A percentile compares a stretch with the other conserved stretches of the same genome.
phyloP scores from a whole-genome alignment of 2,888 invertebrate species.

The Caenorhabditis sp. region DNA sequence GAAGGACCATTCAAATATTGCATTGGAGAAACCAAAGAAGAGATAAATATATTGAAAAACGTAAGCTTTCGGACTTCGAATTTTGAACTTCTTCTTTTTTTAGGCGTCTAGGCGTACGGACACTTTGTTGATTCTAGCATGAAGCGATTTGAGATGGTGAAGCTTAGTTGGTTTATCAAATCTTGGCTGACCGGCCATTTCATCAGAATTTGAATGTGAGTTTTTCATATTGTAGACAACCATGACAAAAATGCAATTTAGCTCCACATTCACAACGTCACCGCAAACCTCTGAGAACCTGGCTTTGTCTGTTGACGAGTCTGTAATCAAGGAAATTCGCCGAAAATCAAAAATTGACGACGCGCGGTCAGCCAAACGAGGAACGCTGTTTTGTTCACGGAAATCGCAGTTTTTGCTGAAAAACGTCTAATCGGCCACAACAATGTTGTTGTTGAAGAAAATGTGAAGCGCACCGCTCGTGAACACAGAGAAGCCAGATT shows the following conservation, averaged over 20 bases:
- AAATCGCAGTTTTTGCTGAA: constrained; percentile 21
- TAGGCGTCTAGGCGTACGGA: too few relatives aligned
- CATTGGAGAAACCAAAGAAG: too few relatives aligned
- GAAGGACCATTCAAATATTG: too few relatives aligned
- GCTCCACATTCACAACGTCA: constrained; percentile 2
- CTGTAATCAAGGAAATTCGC: constrained; percentile 12
- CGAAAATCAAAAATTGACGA: constrained; percentile 21
- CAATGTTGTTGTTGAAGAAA: constrained; percentile 20
- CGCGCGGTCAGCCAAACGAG: constrained; percentile 25
- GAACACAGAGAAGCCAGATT: constrained; percentile 9
- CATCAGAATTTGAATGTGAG: constrained; percentile 31
- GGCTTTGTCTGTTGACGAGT: constrained; percentile 31
- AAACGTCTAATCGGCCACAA: constrained; percentile 29
- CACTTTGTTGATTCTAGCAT: constrained; percentile 12
- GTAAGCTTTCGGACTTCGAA: too few relatives aligned
- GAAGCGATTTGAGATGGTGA: constrained; percentile 14
- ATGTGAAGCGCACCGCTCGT: constrained; percentile 11
- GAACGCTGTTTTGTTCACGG: constrained; percentile 32
- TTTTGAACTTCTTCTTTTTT: too few relatives aligned
- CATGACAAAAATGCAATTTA: constrained; percentile 34
- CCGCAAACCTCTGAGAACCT: constrained; percentile 13
- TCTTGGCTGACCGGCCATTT: constrained; percentile 34
- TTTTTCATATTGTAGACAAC: constrained; percentile 17
- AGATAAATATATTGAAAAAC: too few relatives aligned
- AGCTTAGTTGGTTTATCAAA: constrained; percentile 13